Conservation (phyloP, 1,140 invertebrate genomes). For the Scaptomyza montana region DNA sequence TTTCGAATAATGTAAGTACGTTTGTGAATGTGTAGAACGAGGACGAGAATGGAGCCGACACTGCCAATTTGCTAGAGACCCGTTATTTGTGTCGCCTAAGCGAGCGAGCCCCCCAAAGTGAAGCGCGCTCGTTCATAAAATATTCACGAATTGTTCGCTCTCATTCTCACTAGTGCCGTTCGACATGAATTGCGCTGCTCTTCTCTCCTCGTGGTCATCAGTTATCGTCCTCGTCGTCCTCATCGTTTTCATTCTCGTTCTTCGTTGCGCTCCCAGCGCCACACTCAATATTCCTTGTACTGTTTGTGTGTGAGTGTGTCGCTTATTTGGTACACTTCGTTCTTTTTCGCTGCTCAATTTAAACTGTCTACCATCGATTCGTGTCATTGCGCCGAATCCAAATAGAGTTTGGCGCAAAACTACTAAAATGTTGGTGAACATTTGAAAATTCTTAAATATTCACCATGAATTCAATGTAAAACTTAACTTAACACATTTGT, state of each 20-base stretch:
- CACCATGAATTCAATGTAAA: no score
- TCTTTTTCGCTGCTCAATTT: slow-evolving; percentile 36
- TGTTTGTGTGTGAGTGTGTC: neutral
- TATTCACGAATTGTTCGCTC: slow-evolving; percentile 81
- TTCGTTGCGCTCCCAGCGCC: slow-evolving; percentile 16
- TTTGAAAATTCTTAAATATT: slow-evolving; percentile 47
- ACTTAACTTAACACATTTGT: no score
- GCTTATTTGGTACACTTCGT: slow-evolving; percentile 26
- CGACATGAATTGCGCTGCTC: slow-evolving; percentile 45
- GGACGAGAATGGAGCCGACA: slow-evolving; percentile 26
- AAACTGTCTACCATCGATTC: slow-evolving; percentile 33
- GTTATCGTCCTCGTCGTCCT: slow-evolving; percentile 24
- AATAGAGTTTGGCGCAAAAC: slow-evolving; percentile 21
- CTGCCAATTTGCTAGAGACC: slow-evolving; percentile 53
- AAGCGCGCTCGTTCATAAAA: slow-evolving; percentile 72
- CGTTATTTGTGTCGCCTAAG: slow-evolving; percentile 46
- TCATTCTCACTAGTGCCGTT: slow-evolving; percentile 64
- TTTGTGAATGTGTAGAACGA: neutral
- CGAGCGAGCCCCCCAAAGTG: slow-evolving; percentile 45
- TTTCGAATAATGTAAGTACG: slow-evolving; percentile 13
- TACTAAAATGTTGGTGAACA: slow-evolving; percentile 24
- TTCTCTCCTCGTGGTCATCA: slow-evolving; percentile 27
- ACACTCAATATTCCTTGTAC: neutral
- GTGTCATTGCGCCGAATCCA: slow-evolving; percentile 66
- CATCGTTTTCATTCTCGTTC: slow-evolving; percentile 16